phyloP scores from a whole-genome alignment of 2,888 invertebrate genomes.

The Alloplasta piceator region DNA sequence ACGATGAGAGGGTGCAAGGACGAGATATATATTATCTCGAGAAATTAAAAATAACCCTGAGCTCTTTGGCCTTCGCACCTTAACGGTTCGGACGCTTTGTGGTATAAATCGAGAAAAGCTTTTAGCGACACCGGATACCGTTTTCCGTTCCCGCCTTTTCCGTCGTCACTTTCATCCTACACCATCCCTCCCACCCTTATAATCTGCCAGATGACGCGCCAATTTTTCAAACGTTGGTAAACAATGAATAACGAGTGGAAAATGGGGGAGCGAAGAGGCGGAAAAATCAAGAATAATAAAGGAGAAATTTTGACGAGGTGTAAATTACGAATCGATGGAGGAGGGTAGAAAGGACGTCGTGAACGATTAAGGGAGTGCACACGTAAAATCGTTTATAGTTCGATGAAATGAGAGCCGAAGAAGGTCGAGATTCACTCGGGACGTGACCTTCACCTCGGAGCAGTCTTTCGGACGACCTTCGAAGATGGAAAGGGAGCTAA shows the following conservation, averaged over 20 bases:
- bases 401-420: conserved; percentile 38
- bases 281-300: neutral
- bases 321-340: neutral
- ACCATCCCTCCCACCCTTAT: conserved; percentile 7
- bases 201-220: neutral
- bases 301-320: neutral
- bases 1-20: neutral
- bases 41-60: conserved; percentile 52
- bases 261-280: neutral
- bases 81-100: conserved; percentile 20
- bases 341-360: neutral
- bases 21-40: conserved; percentile 1
- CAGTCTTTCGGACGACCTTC: conserved; percentile 61
- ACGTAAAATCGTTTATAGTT: conserved; percentile 25
- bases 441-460: conserved; percentile 76
- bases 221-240: neutral
- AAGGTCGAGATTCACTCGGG: conserved; percentile 58
- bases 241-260: neutral
- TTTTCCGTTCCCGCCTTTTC: conserved; percentile 28
- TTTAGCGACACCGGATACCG: conserved; percentile 58
- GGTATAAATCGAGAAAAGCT: conserved; percentile 57
- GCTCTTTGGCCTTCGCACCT: conserved; percentile 34
- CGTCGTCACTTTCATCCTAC: conserved; percentile 4
- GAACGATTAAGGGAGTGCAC: neutral
- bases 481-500: conserved; percentile 45